phyloP scores from a whole-genome alignment of 2,888 invertebrate species.

The Aradus depressus region DNA sequence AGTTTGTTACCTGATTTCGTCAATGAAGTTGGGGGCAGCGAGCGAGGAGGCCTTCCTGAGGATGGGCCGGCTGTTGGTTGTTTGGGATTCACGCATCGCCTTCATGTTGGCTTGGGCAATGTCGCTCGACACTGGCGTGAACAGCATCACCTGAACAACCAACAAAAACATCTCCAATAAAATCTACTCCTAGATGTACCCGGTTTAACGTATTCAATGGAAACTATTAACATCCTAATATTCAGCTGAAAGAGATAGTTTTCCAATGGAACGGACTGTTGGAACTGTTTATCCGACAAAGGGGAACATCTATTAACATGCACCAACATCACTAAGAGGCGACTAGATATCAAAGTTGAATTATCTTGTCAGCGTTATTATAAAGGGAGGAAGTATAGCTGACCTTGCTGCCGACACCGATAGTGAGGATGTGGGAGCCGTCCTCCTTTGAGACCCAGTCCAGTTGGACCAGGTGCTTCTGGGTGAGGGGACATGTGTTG shows the following conservation, averaged over 20 bases:
- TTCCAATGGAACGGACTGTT: no score
- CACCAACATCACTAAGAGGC: no score
- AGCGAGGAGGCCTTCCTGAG: conserved; percentile 83
- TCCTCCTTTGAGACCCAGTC: conserved; percentile 99
- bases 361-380: no score
- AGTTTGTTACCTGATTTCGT: conserved; percentile 77
- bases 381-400: background rate
- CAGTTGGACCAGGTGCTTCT: conserved; percentile 85
- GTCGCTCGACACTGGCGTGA: conserved; percentile 88
- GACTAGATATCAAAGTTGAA: no score
- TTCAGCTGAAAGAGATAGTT: no score
- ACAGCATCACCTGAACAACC: conserved; percentile 59
- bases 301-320: no score
- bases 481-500: conserved; percentile 79
- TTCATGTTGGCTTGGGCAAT: conserved; percentile 89
- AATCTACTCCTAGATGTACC: no score
- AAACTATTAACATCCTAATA: no score
- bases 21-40: conserved; percentile 77
- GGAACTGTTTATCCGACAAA: no score
- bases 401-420: conserved; percentile 81
- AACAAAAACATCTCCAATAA: no score
- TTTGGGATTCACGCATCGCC: conserved; percentile 78
- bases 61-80: conserved; percentile 63
- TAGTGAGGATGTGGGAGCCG: conserved; percentile 93
- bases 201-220: no score